Evolutionary conservation across 1,140 invertebrate genomes (phyloP).

Genomic region (Drosophila punjabiensis): DNA sequence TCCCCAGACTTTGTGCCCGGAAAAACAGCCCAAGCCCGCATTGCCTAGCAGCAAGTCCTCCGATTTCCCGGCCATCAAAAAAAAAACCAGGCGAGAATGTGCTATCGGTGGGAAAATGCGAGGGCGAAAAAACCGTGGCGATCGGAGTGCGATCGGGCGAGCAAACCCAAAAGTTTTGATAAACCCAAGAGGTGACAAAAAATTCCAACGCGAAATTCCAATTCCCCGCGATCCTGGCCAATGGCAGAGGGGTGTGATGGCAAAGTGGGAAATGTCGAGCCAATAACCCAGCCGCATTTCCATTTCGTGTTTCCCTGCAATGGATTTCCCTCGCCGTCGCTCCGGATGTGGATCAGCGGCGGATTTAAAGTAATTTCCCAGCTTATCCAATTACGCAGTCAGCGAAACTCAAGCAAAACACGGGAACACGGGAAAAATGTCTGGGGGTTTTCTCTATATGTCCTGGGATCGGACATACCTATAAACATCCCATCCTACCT

Average conservation of each 20-base stretch:
- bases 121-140: constrained; percentile 46
- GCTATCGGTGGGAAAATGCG: constrained; percentile 35
- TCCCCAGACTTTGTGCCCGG: constrained; percentile 23
- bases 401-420: constrained; percentile 78
- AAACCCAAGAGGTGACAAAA: constrained; percentile 75
- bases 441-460: constrained; percentile 44
- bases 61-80: constrained; percentile 26
- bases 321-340: constrained; percentile 61
- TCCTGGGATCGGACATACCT: constrained; percentile 7
- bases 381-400: constrained; percentile 84
- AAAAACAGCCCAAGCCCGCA: constrained; percentile 65
- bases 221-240: constrained; percentile 53
- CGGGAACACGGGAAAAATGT: constrained; percentile 42
- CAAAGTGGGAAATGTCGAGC: constrained; percentile 45
- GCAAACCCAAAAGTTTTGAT: constrained; percentile 77
- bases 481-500: constrained; percentile 39
- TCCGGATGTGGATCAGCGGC: constrained; percentile 78
- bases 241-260: constrained; percentile 67
- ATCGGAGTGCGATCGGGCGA: constrained; percentile 21
- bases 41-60: constrained; percentile 25
- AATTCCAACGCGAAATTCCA: constrained; percentile 65
- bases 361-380: constrained; percentile 82
- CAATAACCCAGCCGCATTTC: constrained; percentile 63
- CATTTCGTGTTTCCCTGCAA: constrained; percentile 70
- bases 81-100: constrained; percentile 39